Percentiles rank a stretch among this genome's conserved stretches.
Conservation (phyloP, 1,140 invertebrate species). For the Marisa cornuarietis region DNA sequence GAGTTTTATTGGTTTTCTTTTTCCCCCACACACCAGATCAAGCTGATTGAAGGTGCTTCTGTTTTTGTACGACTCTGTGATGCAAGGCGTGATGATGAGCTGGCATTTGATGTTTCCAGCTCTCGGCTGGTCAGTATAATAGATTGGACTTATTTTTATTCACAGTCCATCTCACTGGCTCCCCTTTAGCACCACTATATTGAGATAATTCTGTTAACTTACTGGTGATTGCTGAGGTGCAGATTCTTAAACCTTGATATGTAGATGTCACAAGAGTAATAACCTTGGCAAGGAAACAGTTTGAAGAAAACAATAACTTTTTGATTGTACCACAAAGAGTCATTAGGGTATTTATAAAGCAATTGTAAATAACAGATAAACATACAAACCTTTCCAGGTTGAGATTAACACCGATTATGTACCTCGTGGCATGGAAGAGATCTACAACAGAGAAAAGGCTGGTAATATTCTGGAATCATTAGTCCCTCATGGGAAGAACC, state of each 20-base stretch:
- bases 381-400: conserved; percentile 26
- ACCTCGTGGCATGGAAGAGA: conserved; percentile 43
- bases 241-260: background rate
- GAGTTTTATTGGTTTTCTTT: too few relatives aligned
- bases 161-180: too few relatives aligned
- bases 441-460: conserved; percentile 39
- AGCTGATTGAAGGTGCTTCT: conserved; percentile 52
- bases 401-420: conserved; percentile 53
- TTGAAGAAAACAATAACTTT: too few relatives aligned
- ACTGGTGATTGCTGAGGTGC: too few relatives aligned
- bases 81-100: conserved; percentile 57
- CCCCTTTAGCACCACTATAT: background rate
- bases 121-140: conserved; percentile 42
- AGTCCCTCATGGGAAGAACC: conserved; percentile 48
- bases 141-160: background rate
- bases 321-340: too few relatives aligned
- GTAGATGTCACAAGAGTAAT: background rate
- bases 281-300: background rate
- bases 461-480: conserved; percentile 43
- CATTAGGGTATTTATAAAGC: too few relatives aligned
- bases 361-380: background rate
- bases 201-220: background rate
- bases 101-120: conserved; percentile 40
- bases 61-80: conserved; percentile 55
- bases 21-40: conserved; percentile 33